phyloP scores from a whole-genome alignment of 2,888 invertebrate genomes.

The Tiliacea aurago region DNA sequence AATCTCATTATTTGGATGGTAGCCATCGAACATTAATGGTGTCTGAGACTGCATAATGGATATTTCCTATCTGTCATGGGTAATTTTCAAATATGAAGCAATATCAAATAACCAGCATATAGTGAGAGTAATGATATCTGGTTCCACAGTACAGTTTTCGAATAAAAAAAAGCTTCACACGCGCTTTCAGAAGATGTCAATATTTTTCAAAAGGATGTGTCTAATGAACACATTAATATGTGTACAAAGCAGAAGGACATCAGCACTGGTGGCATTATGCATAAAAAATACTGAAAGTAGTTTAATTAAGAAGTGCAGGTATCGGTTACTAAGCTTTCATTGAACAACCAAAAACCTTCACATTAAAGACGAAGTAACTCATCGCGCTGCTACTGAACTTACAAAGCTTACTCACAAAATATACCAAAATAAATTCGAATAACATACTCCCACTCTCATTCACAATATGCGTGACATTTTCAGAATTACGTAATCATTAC shows the following conservation, averaged over 20 bases:
- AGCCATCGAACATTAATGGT: slow-evolving; percentile 29
- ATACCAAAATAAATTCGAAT: neutral
- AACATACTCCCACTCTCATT: slow-evolving; percentile 6
- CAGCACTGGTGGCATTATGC: neutral
- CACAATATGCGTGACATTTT: slow-evolving; percentile 24
- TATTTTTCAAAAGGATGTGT: neutral
- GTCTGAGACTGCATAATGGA: slow-evolving; percentile 11
- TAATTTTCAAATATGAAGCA: slow-evolving; percentile 2
- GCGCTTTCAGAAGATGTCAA: neutral
- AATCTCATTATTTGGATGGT: slow-evolving; percentile 46
- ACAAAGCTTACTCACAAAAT: neutral
- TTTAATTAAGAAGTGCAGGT: neutral
- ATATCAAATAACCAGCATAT: slow-evolving; percentile 9
- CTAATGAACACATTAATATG: neutral
- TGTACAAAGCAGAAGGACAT: neutral
- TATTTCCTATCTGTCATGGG: neutral
- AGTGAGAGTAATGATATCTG: neutral
- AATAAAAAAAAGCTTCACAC: neutral
- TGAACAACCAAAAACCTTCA: neutral
- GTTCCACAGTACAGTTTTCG: neutral
- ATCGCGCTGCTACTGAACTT: neutral
- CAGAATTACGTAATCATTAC: slow-evolving; percentile 57
- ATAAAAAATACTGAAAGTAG: neutral
- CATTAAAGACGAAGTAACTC: neutral
- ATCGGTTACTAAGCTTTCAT: neutral